Evolutionary conservation across 2,797 vertebrate genomes (phyloP).

Genomic region (Dryobates pubescens): DNA sequence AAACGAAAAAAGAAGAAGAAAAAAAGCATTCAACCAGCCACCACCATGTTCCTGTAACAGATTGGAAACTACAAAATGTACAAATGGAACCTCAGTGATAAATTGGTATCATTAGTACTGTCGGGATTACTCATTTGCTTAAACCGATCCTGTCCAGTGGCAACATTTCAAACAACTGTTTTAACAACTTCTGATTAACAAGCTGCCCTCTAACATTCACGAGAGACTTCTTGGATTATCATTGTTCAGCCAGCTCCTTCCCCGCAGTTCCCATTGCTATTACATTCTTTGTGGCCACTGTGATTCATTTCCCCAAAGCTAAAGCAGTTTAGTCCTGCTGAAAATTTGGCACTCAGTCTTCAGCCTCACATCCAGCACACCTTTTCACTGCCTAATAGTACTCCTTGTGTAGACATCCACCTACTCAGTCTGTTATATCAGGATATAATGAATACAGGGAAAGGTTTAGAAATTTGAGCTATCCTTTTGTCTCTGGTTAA

Average conservation of each 20-base stretch:
- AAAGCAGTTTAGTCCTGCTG: not conserved
- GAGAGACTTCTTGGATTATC: not conserved
- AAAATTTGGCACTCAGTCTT: slow-evolving; percentile 11
- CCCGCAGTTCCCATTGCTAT: not conserved
- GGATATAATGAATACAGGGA: not conserved
- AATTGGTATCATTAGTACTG: slow-evolving; percentile 73
- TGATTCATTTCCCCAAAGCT: not conserved
- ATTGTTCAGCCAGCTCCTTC: not conserved
- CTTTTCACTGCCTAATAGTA: slow-evolving; percentile 22
- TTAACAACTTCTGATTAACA: slow-evolving; percentile 57
- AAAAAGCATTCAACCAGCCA: slow-evolving; percentile 28
- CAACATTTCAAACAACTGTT: slow-evolving; percentile 63
- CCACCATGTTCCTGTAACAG: slow-evolving; percentile 71
- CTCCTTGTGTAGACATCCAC: not conserved
- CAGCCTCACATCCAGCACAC: slow-evolving; percentile 30
- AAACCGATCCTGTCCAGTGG: slow-evolving; percentile 54
- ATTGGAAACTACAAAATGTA: slow-evolving; percentile 72
- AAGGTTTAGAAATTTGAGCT: not conserved
- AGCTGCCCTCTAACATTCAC: not conserved
- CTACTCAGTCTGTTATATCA: not conserved
- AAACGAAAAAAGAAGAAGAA: slow-evolving; percentile 30
- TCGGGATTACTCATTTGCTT: slow-evolving; percentile 72
- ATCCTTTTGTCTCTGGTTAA: not conserved
- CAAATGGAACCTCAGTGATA: slow-evolving; percentile 71
- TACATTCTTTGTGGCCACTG: not conserved